Conservation (phyloP, 2,888 invertebrate species). For the Lepidochitona cinerea region DNA sequence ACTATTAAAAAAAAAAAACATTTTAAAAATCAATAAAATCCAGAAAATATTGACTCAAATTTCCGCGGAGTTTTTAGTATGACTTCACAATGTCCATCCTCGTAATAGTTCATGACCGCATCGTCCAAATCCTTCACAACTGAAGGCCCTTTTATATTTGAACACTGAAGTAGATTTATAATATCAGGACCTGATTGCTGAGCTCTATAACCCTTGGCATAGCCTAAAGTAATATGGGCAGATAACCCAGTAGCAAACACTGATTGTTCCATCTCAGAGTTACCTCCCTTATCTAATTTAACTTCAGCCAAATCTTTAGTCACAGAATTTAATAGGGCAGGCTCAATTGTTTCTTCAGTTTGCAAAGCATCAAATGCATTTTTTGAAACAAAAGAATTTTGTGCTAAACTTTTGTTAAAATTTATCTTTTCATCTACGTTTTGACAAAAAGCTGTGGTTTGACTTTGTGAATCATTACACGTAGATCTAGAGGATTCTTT, state of each 20-base stretch:
- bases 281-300: background rate
- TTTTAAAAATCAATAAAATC: constrained; percentile 29
- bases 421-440: background rate
- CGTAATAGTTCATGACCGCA: constrained; percentile 7
- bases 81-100: constrained; percentile 20
- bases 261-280: background rate
- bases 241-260: background rate
- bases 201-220: background rate
- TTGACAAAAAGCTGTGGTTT: background rate
- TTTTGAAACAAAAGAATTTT: background rate
- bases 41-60: constrained; percentile 29
- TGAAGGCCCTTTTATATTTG: background rate
- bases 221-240: constrained; percentile 13
- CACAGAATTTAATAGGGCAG: background rate
- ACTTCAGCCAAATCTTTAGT: background rate
- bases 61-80: constrained; percentile 13
- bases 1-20: too few species aligned
- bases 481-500: background rate
- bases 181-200: background rate
- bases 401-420: background rate
- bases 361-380: background rate
- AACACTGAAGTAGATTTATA: background rate
- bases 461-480: background rate
- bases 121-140: background rate
- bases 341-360: background rate